A percentile compares a stretch with the other conserved stretches of the same genome.
These are phyloP conservation scores for Marisa cornuarietis DNA, from an alignment of 1,140 invertebrate genomes.

Conservation along the genomic window DNA sequence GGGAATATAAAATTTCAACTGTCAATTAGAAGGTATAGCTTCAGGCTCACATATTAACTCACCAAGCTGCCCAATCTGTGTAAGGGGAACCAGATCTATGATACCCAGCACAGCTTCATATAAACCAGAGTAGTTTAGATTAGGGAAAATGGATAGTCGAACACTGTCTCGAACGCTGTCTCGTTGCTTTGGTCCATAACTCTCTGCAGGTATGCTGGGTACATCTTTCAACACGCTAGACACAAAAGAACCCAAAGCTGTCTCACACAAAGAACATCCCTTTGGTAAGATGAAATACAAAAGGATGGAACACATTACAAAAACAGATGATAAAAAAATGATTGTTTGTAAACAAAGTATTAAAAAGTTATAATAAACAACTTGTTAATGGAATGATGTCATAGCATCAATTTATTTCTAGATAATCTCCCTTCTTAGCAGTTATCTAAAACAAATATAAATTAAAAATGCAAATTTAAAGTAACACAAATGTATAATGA, in stretches of 20 bases:
- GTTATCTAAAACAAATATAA: no score
- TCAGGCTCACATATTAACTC: slow-evolving; percentile 11
- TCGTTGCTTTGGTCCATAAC: slow-evolving; percentile 76
- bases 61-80: slow-evolving; percentile 67
- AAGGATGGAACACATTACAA: no score
- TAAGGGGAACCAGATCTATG: slow-evolving; percentile 67
- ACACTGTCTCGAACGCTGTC: slow-evolving; percentile 85
- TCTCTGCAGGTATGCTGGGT: slow-evolving; percentile 87
- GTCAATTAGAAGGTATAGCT: no score
- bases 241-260: slow-evolving; percentile 19
- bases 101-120: slow-evolving; percentile 73
- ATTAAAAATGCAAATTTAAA: no score
- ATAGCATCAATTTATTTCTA: no score
- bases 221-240: slow-evolving; percentile 93
- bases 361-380: background rate
- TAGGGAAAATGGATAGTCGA: slow-evolving; percentile 90
- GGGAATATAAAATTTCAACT: no score
- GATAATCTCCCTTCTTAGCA: no score
- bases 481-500: no score
- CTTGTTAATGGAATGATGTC: no score
- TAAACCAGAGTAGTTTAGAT: slow-evolving; percentile 92
- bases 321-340: no score
- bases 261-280: background rate
- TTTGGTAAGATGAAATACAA: background rate
- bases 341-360: background rate